Evolutionary conservation across 2,888 invertebrate genomes (phyloP).

Genomic region (Opisthograptis luteolata): DNA sequence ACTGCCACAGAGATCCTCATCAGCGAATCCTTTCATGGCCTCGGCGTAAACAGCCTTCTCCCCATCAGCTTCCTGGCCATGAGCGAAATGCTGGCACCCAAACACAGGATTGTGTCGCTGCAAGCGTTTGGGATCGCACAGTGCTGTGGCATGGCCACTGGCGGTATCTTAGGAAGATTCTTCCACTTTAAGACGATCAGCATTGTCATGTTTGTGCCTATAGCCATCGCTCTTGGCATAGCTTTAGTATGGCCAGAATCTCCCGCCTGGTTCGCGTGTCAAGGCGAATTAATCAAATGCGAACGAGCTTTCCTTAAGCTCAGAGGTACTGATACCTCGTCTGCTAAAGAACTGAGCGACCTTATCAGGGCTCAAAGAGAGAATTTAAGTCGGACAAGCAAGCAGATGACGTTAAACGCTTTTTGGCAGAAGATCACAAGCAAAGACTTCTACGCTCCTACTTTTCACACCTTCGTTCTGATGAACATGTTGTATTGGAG

Average conservation of each 20-base stretch:
- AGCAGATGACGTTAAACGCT: not conserved
- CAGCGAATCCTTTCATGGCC: slow-evolving; percentile 8
- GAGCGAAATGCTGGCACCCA: slow-evolving; percentile 11
- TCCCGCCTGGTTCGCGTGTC: slow-evolving; percentile 28
- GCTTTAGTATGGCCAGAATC: slow-evolving; percentile 30
- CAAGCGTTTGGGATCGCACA: slow-evolving; percentile 11
- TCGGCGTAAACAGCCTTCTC: slow-evolving; percentile 4
- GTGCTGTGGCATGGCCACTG: slow-evolving; percentile 6
- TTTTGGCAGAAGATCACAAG: not conserved
- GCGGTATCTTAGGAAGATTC: slow-evolving; percentile 14
- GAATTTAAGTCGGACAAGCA: not conserved
- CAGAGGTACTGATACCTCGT: not conserved
- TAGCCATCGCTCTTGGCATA: not conserved
- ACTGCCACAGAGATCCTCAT: not conserved
- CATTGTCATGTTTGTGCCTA: not conserved
- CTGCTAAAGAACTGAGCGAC: not conserved
- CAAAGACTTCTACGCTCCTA: not conserved
- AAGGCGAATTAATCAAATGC: slow-evolving; percentile 6
- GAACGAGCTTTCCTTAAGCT: not conserved
- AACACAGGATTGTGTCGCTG: slow-evolving; percentile 7
- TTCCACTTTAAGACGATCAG: not conserved
- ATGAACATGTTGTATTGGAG: not conserved
- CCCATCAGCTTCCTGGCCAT: slow-evolving; percentile 3
- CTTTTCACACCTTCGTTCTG: not conserved
- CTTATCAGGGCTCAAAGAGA: slow-evolving; percentile 2